Percentiles rank a stretch among this genome's conserved stretches.
phyloP scores from a whole-genome alignment of 2,797 vertebrate species.

The Cyprinella venusta region DNA sequence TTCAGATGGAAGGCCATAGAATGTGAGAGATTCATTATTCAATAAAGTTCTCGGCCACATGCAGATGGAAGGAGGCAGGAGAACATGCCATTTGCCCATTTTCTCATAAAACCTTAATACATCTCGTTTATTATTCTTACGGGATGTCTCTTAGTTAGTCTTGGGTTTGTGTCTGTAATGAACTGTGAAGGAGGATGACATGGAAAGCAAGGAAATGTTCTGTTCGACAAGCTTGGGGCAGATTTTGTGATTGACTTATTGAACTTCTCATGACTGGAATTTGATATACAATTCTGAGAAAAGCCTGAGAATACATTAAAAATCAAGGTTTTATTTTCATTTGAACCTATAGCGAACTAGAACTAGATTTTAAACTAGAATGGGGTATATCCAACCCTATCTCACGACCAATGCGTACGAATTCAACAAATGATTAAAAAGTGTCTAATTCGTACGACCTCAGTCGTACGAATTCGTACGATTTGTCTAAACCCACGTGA shows the following conservation, averaged over 20 bases:
- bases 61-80: constrained; percentile 29
- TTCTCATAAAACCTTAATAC: constrained; percentile 58
- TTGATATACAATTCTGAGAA: not conserved
- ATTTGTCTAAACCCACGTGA: too few relatives aligned
- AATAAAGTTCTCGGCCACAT: constrained; percentile 44
- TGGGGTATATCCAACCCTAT: too few relatives aligned
- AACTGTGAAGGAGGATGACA: not conserved
- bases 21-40: constrained; percentile 55
- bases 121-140: constrained; percentile 49
- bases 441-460: too few relatives aligned
- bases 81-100: constrained; percentile 55
- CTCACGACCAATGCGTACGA: too few relatives aligned
- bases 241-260: constrained; percentile 1
- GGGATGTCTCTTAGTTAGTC: constrained; percentile 25
- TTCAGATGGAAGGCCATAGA: constrained; percentile 18
- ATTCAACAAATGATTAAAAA: too few relatives aligned
- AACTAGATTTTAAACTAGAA: not conserved
- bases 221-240: not conserved
- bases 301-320: not conserved
- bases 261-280: not conserved
- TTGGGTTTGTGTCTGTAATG: constrained; percentile 19
- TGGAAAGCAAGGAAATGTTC: not conserved
- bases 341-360: not conserved
- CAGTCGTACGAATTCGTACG: too few relatives aligned
- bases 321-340: not conserved